phyloP scores from a whole-genome alignment of 1,140 invertebrate genomes.

The Tetramorium alpestre region DNA sequence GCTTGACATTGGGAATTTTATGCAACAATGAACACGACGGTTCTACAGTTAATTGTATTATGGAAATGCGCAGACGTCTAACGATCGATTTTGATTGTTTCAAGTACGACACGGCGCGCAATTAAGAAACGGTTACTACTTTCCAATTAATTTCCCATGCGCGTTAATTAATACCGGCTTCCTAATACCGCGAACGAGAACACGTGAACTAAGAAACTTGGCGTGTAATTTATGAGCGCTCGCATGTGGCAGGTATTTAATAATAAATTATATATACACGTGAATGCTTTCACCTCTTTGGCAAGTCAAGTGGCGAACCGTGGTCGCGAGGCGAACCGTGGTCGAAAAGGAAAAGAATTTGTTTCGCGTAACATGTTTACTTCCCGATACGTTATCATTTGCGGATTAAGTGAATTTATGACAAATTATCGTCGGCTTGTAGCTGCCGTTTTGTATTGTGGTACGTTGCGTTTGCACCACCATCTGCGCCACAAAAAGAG shows the following conservation, averaged over 20 bases:
- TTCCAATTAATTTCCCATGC: conserved; percentile 23
- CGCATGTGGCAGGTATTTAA: conserved; percentile 17
- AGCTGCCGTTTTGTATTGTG: not conserved
- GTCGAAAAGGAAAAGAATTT: conserved; percentile 24
- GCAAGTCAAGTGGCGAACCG: not conserved
- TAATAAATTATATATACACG: conserved; percentile 30
- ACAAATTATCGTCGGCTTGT: conserved; percentile 7
- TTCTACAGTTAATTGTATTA: not conserved
- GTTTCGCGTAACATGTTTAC: conserved; percentile 25
- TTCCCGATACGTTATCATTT: conserved; percentile 54
- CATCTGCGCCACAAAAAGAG: not conserved
- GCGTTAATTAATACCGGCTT: conserved; percentile 15
- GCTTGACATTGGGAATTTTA: not conserved
- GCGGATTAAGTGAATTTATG: conserved; percentile 58
- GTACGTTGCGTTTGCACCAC: conserved; percentile 1
- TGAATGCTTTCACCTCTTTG: conserved; percentile 39
- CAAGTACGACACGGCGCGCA: not conserved
- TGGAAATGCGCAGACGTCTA: not conserved
- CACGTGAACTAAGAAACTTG: conserved; percentile 8
- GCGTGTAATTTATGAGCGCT: conserved; percentile 7
- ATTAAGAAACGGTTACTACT: not conserved
- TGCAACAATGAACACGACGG: not conserved
- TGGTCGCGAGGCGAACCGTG: no score
- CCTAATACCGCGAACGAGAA: not conserved
- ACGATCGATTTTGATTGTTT: not conserved